A percentile compares a stretch with the other conserved stretches of the same genome.
Conservation (phyloP, 2,113 vertebrate species). For the Esox niger region DNA sequence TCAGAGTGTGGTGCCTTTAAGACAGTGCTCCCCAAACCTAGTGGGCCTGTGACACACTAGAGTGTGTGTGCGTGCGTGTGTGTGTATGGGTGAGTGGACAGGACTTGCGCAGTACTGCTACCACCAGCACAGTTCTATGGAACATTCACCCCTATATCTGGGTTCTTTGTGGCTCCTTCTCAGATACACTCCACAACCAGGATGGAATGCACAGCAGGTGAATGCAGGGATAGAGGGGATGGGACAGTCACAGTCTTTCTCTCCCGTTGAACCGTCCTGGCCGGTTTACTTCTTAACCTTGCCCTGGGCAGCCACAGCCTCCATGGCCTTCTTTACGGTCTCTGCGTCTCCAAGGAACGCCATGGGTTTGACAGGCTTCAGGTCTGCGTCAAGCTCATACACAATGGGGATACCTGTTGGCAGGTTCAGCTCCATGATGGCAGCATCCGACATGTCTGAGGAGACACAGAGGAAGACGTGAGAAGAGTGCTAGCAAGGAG, state of each 20-base stretch:
- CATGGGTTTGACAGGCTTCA: constrained; percentile 96
- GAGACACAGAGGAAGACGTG: not conserved
- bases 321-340: constrained; percentile 96
- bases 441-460: constrained; percentile 90
- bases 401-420: constrained; percentile 97
- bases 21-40: constrained; percentile 43
- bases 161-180: not conserved
- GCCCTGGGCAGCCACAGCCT: constrained; percentile 94
- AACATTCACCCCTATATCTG: constrained; percentile 11
- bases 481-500: not conserved
- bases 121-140: constrained; percentile 24
- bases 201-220: constrained; percentile 54
- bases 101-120: not conserved
- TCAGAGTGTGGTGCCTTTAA: constrained; percentile 48
- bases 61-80: constrained; percentile 13
- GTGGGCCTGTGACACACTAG: constrained; percentile 42
- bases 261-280: constrained; percentile 12
- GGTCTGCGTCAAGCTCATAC: constrained; percentile 91
- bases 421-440: constrained; percentile 98
- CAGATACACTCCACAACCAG: not conserved
- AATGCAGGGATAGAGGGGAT: not conserved
- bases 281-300: constrained; percentile 88
- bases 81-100: constrained; percentile 14
- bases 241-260: constrained; percentile 48
- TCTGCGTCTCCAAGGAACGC: constrained; percentile 94